A percentile compares a stretch with the other conserved stretches of the same genome.
These are phyloP conservation scores for Hyphantria cunea DNA, from an alignment of 1,140 invertebrate genomes.

Conservation along the genomic window DNA sequence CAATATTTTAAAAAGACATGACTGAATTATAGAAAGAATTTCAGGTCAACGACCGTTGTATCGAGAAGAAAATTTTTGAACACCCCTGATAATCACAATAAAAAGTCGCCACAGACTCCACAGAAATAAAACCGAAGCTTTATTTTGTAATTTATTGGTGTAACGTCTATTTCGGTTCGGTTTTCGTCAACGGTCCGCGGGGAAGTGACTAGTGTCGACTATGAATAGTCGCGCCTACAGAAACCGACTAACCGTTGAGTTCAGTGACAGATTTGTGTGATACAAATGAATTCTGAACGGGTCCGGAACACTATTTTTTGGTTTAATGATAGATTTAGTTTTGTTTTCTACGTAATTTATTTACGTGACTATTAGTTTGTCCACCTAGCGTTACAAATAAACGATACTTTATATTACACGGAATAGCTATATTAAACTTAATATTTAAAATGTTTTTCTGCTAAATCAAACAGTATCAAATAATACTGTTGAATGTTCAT, in stretches of 20 bases:
- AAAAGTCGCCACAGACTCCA: slow-evolving; percentile 55
- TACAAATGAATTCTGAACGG: slow-evolving; percentile 60
- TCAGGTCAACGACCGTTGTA: slow-evolving; percentile 55
- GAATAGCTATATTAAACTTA: slow-evolving; percentile 2
- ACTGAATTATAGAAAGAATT: slow-evolving; percentile 66
- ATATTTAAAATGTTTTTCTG: neutral
- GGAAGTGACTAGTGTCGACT: slow-evolving; percentile 46
- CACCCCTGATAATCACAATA: slow-evolving; percentile 66
- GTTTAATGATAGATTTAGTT: slow-evolving; percentile 44
- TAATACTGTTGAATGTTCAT: neutral
- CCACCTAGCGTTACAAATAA: slow-evolving; percentile 2
- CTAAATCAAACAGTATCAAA: neutral
- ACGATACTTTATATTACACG: slow-evolving; percentile 5
- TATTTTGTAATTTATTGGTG: slow-evolving; percentile 75
- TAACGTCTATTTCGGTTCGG: slow-evolving; percentile 67
- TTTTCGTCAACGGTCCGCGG: slow-evolving; percentile 66
- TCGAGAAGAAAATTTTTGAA: slow-evolving; percentile 51
- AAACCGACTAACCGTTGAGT: slow-evolving; percentile 48
- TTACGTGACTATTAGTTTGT: slow-evolving; percentile 19
- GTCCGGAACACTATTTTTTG: slow-evolving; percentile 59
- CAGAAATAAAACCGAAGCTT: slow-evolving; percentile 57
- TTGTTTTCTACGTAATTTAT: slow-evolving; percentile 30
- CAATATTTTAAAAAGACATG: slow-evolving; percentile 47
- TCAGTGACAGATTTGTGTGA: slow-evolving; percentile 77
- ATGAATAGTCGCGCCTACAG: slow-evolving; percentile 62